A percentile compares a stretch with the other conserved stretches of the same genome.
Evolutionary conservation across 2,113 vertebrate genomes (phyloP).

Genomic region (Mustela lutreola): DNA sequence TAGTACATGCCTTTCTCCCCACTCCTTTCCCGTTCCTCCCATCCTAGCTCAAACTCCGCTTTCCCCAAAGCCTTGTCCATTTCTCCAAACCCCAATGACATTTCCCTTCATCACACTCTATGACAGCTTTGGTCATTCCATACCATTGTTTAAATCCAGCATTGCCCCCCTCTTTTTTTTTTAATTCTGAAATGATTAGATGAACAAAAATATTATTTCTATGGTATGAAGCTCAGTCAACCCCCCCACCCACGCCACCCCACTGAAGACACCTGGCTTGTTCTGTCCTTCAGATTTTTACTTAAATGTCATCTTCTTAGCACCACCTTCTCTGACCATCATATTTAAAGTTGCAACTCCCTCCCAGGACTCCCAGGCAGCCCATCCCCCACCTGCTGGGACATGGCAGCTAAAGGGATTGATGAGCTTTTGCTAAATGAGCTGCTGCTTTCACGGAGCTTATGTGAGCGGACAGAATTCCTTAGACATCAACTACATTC

Average conservation of each 20-base stretch:
- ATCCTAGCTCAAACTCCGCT: not conserved
- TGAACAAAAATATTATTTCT: not conserved
- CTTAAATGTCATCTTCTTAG: not conserved
- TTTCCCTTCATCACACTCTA: not conserved
- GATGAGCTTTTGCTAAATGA: not conserved
- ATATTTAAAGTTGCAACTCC: not conserved
- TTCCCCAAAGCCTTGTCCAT: not conserved
- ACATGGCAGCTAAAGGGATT: not conserved
- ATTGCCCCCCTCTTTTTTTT: not conserved
- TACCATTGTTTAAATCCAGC: not conserved
- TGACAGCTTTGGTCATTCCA: not conserved
- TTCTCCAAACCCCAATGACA: not conserved
- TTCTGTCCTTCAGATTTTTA: not conserved
- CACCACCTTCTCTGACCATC: not conserved
- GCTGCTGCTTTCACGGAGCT: accelerated
- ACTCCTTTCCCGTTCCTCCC: not conserved
- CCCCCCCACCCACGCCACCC: no score
- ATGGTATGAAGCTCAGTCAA: not conserved
- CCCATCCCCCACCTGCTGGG: not conserved
- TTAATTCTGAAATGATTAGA: not conserved
- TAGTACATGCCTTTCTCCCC: no score
- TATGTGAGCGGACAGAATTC: accelerated
- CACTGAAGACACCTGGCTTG: not conserved
- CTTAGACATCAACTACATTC: not conserved
- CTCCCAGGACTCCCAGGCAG: accelerated